Percentiles rank a stretch among this genome's conserved stretches.
Evolutionary conservation across 1,140 invertebrate species (phyloP).

Genomic region (Sarcophaga bullata): DNA sequence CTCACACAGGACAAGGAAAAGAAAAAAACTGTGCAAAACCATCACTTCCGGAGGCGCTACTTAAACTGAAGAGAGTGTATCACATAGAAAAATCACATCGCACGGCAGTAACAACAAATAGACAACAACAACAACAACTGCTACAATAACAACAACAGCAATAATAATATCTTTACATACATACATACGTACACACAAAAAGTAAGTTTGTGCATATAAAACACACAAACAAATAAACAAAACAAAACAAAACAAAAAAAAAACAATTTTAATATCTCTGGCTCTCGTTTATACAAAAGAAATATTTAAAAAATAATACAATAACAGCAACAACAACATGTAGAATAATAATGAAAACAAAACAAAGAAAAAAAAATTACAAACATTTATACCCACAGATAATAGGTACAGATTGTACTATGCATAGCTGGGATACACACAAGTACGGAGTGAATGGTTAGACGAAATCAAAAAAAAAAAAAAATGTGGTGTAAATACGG

Average conservation of each 20-base stretch:
- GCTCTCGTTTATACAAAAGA: neutral
- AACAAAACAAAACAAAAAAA: no score
- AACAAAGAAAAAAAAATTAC: no score
- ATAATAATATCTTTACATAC: neutral
- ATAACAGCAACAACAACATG: neutral
- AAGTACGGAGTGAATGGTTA: no score
- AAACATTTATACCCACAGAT: no score
- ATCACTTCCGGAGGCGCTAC: slow-evolving; percentile 65
- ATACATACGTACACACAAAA: neutral
- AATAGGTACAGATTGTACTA: no score
- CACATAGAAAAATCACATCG: slow-evolving; percentile 19
- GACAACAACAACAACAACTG: neutral
- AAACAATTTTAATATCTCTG: neutral
- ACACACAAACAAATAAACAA: neutral
- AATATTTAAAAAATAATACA: neutral
- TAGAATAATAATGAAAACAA: no score
- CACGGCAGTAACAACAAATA: no score
- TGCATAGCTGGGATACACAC: no score
- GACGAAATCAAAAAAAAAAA: no score
- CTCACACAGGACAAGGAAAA: neutral
- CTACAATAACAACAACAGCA: neutral
- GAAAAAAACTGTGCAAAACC: slow-evolving; percentile 49
- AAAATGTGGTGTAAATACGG: no score
- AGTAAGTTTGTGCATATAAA: neutral
- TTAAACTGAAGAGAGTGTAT: slow-evolving; percentile 59